A percentile compares a stretch with the other conserved stretches of the same genome.
phyloP scores from a whole-genome alignment of 2,113 vertebrate species.

The Butorides virescens region DNA sequence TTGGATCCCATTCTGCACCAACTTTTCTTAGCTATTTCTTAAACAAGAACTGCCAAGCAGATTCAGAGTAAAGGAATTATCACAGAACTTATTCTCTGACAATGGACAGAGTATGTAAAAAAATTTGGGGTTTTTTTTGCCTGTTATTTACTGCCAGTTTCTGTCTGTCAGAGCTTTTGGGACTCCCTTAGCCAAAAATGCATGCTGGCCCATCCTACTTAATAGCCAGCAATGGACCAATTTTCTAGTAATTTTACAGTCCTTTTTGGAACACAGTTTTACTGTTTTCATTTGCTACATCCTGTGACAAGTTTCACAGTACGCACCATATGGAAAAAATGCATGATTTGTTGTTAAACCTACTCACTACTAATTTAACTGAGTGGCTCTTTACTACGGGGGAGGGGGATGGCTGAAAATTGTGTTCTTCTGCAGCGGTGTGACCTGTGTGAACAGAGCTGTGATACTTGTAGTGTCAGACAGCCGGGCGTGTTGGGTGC shows the following conservation, averaged over 20 bases:
- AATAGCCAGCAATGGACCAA: not conserved
- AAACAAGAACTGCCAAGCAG: not conserved
- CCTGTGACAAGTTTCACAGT: not conserved
- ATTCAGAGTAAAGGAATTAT: not conserved
- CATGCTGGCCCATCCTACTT: not conserved
- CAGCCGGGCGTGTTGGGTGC: accelerated
- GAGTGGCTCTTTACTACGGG: not conserved
- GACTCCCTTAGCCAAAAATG: not conserved
- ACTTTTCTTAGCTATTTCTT: not conserved
- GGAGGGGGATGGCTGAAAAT: not conserved
- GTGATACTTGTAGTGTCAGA: not conserved
- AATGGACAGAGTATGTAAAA: not conserved
- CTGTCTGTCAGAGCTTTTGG: not conserved
- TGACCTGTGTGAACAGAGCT: not conserved
- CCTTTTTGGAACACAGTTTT: not conserved
- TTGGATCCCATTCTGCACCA: not conserved
- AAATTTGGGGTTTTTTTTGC: not conserved
- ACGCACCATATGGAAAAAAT: not conserved
- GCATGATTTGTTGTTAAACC: not conserved
- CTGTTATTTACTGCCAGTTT: not conserved
- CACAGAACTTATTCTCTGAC: not conserved
- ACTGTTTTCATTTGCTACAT: not conserved
- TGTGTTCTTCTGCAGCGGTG: not conserved
- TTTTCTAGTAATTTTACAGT: not conserved
- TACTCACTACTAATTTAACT: not conserved